A percentile compares a stretch with the other conserved stretches of the same genome.
These are phyloP conservation scores for Xyrichtys novacula DNA, from an alignment of 2,797 vertebrate genomes.

Conservation along the genomic window DNA sequence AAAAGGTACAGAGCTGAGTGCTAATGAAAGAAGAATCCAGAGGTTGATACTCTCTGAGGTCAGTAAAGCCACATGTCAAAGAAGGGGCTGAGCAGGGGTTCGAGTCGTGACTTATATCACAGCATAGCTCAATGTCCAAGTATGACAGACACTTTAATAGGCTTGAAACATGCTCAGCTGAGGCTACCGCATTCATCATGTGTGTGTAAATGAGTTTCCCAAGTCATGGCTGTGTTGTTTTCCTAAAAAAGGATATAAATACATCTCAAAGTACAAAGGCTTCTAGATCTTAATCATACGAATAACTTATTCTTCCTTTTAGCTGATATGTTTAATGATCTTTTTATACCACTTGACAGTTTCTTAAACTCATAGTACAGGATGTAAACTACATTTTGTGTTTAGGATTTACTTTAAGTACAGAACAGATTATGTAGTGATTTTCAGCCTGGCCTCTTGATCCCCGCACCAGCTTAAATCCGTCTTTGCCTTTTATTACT, in stretches of 20 bases:
- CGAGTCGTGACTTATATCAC: slow-evolving; percentile 14
- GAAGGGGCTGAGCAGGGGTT: slow-evolving; percentile 3
- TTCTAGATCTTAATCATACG: slow-evolving; percentile 1
- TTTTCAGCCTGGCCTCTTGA: slow-evolving; percentile 70
- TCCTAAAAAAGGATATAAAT: neutral
- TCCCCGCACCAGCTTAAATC: slow-evolving; percentile 62
- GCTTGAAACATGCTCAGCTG: neutral
- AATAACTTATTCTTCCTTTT: slow-evolving; percentile 10
- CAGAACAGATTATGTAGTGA: slow-evolving; percentile 67
- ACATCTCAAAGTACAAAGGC: neutral
- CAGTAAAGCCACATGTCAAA: slow-evolving; percentile 28
- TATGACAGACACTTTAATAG: slow-evolving; percentile 3
- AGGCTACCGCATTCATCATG: slow-evolving; percentile 5
- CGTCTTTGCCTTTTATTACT: slow-evolving; percentile 64
- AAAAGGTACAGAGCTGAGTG: slow-evolving; percentile 47
- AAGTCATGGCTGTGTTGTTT: neutral
- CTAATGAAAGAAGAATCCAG: slow-evolving; percentile 39
- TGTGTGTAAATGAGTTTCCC: slow-evolving; percentile 10
- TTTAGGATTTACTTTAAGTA: slow-evolving; percentile 56
- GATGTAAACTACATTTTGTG: slow-evolving; percentile 46
- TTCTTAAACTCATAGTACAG: slow-evolving; percentile 2
- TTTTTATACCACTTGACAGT: slow-evolving; percentile 4
- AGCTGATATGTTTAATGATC: neutral
- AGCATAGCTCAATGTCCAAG: slow-evolving; percentile 12
- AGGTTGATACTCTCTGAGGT: slow-evolving; percentile 38